Percentiles rank a stretch among this genome's conserved stretches.
These are phyloP conservation scores for Dendrolimus houi DNA, from an alignment of 2,888 invertebrate genomes.

Conservation along the genomic window DNA sequence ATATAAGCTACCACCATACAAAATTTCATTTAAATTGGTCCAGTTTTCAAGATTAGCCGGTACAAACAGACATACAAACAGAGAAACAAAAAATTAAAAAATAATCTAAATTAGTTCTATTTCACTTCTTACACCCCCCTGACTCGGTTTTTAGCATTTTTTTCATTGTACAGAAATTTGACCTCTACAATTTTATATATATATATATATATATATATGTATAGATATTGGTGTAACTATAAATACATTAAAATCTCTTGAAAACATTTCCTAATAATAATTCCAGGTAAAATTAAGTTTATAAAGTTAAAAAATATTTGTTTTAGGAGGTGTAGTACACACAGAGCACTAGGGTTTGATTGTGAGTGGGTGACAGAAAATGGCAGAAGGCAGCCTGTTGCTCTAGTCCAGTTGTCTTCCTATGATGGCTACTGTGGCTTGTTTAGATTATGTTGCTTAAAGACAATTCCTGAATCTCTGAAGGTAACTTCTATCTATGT, in stretches of 20 bases:
- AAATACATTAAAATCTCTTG: not conserved
- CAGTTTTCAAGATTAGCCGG: too few relatives aligned
- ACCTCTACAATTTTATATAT: too few relatives aligned
- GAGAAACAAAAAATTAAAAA: too few relatives aligned
- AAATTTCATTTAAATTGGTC: too few relatives aligned
- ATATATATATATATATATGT: too few relatives aligned
- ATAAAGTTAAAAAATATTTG: not conserved
- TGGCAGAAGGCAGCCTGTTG: conserved; percentile 77
- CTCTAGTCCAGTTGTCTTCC: conserved; percentile 84
- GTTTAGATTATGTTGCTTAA: conserved; percentile 79
- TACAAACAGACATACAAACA: too few relatives aligned
- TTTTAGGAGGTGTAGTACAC: conserved; percentile 40
- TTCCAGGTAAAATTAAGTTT: not conserved
- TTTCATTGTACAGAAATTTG: too few relatives aligned
- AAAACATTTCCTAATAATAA: too few relatives aligned
- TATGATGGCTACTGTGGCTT: conserved; percentile 82
- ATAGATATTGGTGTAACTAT: not conserved
- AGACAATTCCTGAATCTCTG: conserved; percentile 76
- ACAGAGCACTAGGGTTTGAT: conserved; percentile 83
- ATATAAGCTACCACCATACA: too few relatives aligned
- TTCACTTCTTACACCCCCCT: too few relatives aligned
- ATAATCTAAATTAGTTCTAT: too few relatives aligned
- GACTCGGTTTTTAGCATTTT: too few relatives aligned
- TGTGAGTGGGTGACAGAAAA: conserved; percentile 86
- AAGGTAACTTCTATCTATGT: conserved; percentile 51